Percentiles rank a stretch among this genome's conserved stretches.
Evolutionary conservation across 2,113 vertebrate species (phyloP).

Genomic region (Herpailurus yagouaroundi): DNA sequence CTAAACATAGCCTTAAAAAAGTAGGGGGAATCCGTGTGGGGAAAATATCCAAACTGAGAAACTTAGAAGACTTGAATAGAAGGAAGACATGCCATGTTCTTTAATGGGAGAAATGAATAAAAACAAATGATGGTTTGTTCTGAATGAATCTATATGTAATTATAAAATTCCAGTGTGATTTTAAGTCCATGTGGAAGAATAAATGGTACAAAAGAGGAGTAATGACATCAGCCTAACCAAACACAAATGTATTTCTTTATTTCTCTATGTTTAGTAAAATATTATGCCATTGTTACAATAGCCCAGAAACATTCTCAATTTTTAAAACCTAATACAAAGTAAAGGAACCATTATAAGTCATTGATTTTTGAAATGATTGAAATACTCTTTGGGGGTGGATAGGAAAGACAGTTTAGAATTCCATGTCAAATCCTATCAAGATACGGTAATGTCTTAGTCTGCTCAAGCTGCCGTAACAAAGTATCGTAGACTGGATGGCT

Average conservation of each 20-base stretch:
- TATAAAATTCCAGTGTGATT: conserved; percentile 8
- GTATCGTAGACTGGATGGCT: neutral
- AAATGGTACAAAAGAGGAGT: neutral
- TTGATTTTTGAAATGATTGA: neutral
- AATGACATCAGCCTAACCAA: neutral
- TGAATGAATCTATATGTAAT: neutral
- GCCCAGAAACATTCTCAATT: neutral
- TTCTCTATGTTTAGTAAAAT: neutral
- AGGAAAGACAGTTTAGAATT: neutral
- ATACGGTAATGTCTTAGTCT: neutral
- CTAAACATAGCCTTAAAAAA: neutral
- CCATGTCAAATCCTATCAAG: neutral
- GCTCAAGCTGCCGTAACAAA: neutral
- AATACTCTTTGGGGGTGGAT: neutral
- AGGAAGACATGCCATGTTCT: neutral
- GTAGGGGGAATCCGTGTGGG: neutral
- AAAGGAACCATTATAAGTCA: neutral
- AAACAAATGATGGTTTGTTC: neutral
- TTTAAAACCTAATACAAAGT: neutral
- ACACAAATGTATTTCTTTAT: neutral
- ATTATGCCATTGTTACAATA: neutral
- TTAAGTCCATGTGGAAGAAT: neutral
- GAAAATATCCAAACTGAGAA: conserved; percentile 28
- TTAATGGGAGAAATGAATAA: neutral
- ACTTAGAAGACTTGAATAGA: neutral